Conservation (phyloP, 2,113 vertebrate species). For the Psilopsiagon aurifrons region DNA sequence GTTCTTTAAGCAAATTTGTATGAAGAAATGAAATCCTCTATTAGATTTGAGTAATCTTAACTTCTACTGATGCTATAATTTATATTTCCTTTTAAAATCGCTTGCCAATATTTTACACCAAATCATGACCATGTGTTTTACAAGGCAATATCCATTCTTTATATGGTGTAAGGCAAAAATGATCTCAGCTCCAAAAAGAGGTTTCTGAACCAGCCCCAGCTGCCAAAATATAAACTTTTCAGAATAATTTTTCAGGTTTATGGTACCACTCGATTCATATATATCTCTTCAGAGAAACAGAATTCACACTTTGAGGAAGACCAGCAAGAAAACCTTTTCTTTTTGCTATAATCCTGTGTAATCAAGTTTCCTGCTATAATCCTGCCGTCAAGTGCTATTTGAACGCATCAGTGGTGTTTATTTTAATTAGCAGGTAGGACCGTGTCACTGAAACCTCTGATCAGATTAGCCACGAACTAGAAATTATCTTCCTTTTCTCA, state of each 20-base stretch:
- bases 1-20: background rate
- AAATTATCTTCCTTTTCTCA: background rate
- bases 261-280: background rate
- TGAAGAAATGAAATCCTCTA: background rate
- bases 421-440: background rate
- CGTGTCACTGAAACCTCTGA: background rate
- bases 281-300: background rate
- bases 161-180: background rate
- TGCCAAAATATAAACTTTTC: background rate
- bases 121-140: background rate
- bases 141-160: background rate
- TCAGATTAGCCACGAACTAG: background rate
- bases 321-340: background rate
- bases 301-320: background rate
- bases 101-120: background rate
- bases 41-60: background rate
- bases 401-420: background rate
- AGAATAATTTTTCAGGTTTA: background rate
- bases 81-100: background rate
- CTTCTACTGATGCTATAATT: background rate
- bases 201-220: background rate
- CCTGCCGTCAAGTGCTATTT: background rate
- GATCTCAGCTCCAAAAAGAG: fast-evolving
- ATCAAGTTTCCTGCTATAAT: background rate
- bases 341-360: background rate